Percentiles rank a stretch among this genome's conserved stretches.
Evolutionary conservation across 1,140 invertebrate species (phyloP).

Genomic region (Hirudo medicinalis): DNA sequence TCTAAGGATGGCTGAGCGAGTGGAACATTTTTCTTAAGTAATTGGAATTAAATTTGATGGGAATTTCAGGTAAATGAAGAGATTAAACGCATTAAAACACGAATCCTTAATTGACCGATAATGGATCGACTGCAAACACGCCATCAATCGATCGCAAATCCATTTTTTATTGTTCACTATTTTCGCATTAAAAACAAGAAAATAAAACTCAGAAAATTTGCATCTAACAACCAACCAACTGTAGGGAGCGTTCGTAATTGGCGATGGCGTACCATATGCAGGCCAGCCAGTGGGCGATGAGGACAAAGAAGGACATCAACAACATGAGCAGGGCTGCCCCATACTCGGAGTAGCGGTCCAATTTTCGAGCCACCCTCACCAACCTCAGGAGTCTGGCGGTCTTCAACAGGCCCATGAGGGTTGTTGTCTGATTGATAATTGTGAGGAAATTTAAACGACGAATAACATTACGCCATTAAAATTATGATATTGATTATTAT

Average conservation of each 20-base stretch:
- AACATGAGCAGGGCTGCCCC: conserved; percentile 90
- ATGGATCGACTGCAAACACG: too few species aligned
- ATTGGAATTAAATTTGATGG: background rate
- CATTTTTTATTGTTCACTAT: too few species aligned
- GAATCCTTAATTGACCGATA: too few species aligned
- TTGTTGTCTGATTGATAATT: conserved; percentile 92
- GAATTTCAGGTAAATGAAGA: too few species aligned
- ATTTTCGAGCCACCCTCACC: conserved; percentile 90
- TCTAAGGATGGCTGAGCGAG: background rate
- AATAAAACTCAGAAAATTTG: too few species aligned
- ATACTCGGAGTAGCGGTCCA: conserved; percentile 97
- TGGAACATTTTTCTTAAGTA: background rate
- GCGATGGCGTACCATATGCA: conserved; percentile 99
- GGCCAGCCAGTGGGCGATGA: conserved; percentile 97
- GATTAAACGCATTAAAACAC: too few species aligned
- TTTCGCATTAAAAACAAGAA: too few species aligned
- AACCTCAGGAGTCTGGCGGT: conserved; percentile 84
- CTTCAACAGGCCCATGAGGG: conserved; percentile 92
- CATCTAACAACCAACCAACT: background rate
- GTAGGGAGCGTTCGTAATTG: conserved; percentile 60
- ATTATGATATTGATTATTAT: too few species aligned
- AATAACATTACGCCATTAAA: too few species aligned
- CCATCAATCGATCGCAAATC: too few species aligned
- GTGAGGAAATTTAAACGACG: too few species aligned
- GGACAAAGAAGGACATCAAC: conserved; percentile 92